These are phyloP conservation scores for Vannuccia rotundouncinata DNA, from an alignment of 2,888 invertebrate genomes.

Conservation along the genomic window DNA sequence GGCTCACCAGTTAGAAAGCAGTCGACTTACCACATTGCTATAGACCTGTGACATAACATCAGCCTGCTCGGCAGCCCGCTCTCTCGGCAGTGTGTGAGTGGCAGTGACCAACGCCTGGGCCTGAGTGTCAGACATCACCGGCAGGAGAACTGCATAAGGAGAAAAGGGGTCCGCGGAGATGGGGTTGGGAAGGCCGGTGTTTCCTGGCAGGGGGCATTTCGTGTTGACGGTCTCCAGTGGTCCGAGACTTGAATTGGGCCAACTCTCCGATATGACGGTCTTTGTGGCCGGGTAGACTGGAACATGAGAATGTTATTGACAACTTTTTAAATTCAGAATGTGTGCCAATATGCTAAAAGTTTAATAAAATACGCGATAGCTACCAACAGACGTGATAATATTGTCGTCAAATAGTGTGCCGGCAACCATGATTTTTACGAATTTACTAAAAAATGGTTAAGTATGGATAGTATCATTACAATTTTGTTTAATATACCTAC, in stretches of 20 bases:
- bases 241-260: slow-evolving; percentile 3
- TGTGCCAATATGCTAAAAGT: too few relatives aligned
- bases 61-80: background rate
- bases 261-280: background rate
- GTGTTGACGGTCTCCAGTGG: slow-evolving; percentile 12
- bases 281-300: background rate
- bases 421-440: too few relatives aligned
- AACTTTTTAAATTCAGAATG: too few relatives aligned
- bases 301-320: too few relatives aligned
- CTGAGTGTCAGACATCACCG: too few relatives aligned
- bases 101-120: background rate
- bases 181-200: background rate
- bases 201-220: background rate
- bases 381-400: too few relatives aligned
- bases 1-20: background rate
- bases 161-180: background rate
- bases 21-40: background rate
- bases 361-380: too few relatives aligned
- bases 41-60: background rate
- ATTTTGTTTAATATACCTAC: too few relatives aligned
- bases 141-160: background rate
- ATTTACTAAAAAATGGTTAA: too few relatives aligned
- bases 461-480: too few relatives aligned
- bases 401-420: too few relatives aligned
- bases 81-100: background rate